Percentiles rank a stretch among this genome's conserved stretches.
phyloP scores from a whole-genome alignment of 2,797 vertebrate genomes.

The Schizopygopsis pylzovi region DNA sequence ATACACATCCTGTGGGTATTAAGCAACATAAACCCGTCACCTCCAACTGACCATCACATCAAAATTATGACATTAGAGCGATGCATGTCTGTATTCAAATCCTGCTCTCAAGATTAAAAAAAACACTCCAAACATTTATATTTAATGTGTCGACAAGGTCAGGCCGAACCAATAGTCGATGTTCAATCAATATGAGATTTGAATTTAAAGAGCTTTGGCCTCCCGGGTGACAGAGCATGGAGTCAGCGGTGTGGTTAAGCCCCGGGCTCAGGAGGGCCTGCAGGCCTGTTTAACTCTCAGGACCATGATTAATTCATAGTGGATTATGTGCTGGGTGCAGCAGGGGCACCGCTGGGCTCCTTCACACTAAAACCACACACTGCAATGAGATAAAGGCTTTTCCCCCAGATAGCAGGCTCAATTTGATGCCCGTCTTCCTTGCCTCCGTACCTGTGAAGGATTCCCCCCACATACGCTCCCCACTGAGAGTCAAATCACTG shows the following conservation, averaged over 20 bases:
- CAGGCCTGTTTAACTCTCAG: conserved; percentile 82
- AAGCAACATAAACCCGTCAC: not conserved
- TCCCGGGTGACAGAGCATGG: conserved; percentile 67
- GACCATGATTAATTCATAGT: conserved; percentile 85
- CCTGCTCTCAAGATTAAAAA: conserved; percentile 72
- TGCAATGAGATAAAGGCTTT: conserved; percentile 72
- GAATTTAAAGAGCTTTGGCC: conserved; percentile 80
- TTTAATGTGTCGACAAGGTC: conserved; percentile 77
- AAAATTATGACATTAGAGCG: conserved; percentile 50
- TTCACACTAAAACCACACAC: conserved; percentile 71
- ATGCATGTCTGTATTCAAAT: conserved; percentile 66
- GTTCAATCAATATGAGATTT: conserved; percentile 82
- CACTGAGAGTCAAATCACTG: conserved; percentile 56
- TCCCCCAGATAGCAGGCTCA: conserved; percentile 69
- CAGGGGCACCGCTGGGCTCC: conserved; percentile 65
- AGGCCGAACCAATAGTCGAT: conserved; percentile 80
- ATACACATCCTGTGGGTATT: not conserved
- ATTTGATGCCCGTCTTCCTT: conserved; percentile 62
- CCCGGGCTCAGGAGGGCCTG: conserved; percentile 71
- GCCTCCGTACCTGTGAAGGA: conserved; percentile 57
- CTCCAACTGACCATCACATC: conserved; percentile 3
- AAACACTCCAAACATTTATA: conserved; percentile 73
- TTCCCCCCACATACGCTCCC: conserved; percentile 28
- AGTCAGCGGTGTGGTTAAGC: conserved; percentile 74
- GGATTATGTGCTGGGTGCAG: conserved; percentile 80